These are phyloP conservation scores for Oxyura jamaicensis DNA, from an alignment of 2,113 vertebrate species.

Conservation along the genomic window DNA sequence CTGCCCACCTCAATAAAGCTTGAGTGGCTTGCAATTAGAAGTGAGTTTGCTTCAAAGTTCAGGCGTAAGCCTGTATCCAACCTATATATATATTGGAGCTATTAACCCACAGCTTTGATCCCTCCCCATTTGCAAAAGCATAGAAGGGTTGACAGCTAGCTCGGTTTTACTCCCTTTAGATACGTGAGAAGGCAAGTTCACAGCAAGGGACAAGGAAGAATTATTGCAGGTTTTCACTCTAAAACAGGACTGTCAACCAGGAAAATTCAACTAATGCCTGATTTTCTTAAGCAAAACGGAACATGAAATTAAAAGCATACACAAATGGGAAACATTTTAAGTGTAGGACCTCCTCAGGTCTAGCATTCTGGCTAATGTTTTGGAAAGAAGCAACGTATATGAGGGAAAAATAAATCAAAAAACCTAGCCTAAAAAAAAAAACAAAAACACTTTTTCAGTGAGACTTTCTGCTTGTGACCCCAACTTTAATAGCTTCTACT, in stretches of 20 bases:
- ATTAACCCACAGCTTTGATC: neutral
- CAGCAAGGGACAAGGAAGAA: neutral
- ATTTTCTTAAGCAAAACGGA: neutral
- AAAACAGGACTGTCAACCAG: neutral
- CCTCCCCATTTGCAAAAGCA: neutral
- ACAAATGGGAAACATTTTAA: neutral
- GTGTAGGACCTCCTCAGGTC: neutral
- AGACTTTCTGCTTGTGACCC: neutral
- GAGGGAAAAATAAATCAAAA: neutral
- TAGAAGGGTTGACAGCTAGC: neutral
- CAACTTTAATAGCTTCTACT: neutral
- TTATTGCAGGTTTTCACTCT: neutral
- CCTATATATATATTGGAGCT: neutral
- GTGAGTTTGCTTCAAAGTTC: neutral
- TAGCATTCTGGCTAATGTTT: neutral
- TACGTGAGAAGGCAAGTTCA: neutral
- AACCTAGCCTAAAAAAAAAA: neutral
- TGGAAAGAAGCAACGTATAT: neutral
- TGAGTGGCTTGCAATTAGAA: neutral
- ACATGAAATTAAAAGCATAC: neutral
- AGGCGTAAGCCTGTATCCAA: neutral
- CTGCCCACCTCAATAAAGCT: neutral
- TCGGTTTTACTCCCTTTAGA: neutral
- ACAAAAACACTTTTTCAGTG: neutral
- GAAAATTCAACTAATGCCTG: neutral